Evolutionary conservation across 1,140 invertebrate species (phyloP), one percentile per base, ranked within the genome.

Genomic region (Ladona fulva): DNA sequence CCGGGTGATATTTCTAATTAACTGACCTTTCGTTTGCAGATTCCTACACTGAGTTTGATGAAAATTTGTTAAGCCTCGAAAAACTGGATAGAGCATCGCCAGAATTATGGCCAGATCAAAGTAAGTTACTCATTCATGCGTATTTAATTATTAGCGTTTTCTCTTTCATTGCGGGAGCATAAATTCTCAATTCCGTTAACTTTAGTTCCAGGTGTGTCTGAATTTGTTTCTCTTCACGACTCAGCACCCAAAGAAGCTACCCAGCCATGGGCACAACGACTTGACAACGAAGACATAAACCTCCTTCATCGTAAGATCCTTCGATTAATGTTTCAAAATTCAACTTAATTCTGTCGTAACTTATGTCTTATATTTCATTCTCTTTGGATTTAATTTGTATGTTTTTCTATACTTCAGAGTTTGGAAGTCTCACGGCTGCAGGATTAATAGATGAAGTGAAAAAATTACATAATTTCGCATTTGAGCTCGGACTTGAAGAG

Each of bases 21-120:
- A 37, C 29, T 37, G 29, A 37, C 29, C 3, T 66, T 66, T 6
- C n/a, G 16, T 22, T 82, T 74, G 59, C 86, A 84, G 85, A 81
- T 75, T 44, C 76, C 79, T 82, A 89, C 82, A 85, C 85, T 80
- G 87, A 86, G 76, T 84, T 91, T 78, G 91, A 92, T 83, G 89
- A 91, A 82, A 92, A 88, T 83, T 86, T 95, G 73, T 87, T 94
- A 79, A 96, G 94, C 81, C 87, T 93, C 83, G 96, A 97, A 87
- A 96, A 94, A 83, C 86, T 98, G 79, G 95, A 97, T 85, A 87
- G 95, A 82, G 90, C 93, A 12, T 97, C 95, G 1, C 96, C 95
- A 19, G 94, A 97, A 82, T 84, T 97, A 82, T 98, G 95, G 95
- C 95, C 96, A 74, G 95, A 97, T 86, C 92, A 94, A 88, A 94